A percentile compares a stretch with the other conserved stretches of the same genome.
These are phyloP conservation scores for Laspeyria flexula DNA, from an alignment of 2,888 invertebrate genomes.

Conservation along the genomic window DNA sequence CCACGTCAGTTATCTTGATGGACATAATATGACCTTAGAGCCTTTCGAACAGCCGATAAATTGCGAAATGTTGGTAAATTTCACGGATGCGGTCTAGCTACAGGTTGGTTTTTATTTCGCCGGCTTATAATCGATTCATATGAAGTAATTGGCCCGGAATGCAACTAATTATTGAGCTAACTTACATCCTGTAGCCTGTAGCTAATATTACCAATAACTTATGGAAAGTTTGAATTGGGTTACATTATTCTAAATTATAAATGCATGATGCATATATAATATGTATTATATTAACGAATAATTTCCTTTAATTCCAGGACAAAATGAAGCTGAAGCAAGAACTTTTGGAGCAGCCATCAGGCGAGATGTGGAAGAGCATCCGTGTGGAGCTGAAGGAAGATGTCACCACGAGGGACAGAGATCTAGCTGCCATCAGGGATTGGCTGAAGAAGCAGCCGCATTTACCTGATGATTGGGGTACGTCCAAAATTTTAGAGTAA, in stretches of 20 bases:
- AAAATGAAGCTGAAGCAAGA: conserved; percentile 84
- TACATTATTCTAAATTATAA: no score
- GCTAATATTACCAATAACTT: no score
- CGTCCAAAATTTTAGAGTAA: no score
- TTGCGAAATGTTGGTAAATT: conserved; percentile 26
- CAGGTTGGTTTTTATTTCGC: conserved; percentile 1
- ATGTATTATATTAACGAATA: no score
- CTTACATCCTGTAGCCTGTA: background rate
- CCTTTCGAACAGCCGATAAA: conserved; percentile 21
- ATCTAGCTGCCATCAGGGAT: conserved; percentile 86
- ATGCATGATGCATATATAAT: no score
- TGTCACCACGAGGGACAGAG: conserved; percentile 82
- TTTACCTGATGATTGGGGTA: conserved; percentile 86
- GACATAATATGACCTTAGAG: conserved; percentile 29
- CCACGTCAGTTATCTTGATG: background rate
- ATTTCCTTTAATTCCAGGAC: conserved; percentile 30
- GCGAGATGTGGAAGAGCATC: conserved; percentile 89
- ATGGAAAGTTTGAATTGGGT: no score
- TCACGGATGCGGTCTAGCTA: conserved; percentile 11
- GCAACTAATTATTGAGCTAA: background rate
- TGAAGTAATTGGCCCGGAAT: background rate
- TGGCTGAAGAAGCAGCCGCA: conserved; percentile 89
- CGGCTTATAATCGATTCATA: background rate
- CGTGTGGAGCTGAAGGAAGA: conserved; percentile 90
- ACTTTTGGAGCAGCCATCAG: conserved; percentile 88